Base-by-base conservation (phyloP, 1,140 invertebrate genomes). In the Eciton burchellii region DNA sequence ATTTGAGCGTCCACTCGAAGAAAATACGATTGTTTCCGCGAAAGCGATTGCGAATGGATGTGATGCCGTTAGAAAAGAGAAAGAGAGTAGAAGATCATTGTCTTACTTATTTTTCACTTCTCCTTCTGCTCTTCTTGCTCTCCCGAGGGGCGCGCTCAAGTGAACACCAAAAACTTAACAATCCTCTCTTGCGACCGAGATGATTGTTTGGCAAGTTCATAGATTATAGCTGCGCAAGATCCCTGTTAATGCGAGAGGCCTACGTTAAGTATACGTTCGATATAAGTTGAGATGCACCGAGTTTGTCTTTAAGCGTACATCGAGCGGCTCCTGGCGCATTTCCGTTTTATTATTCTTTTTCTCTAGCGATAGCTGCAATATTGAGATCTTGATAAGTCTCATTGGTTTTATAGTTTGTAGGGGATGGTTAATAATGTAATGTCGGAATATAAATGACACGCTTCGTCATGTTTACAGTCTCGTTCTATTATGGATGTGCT, bases 351-450 rank as follows among this genome's bases (percentile, higher is more conserved):
- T 76, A 35, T 65, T 62, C 8, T 24, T 49, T 73, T 9, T 56
- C 19, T 21, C 21, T 0, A 6, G 16, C 9, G 59, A 19, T 19
- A 63, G 14, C 2, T 3, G 47, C n/a, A 72, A 19, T 56, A 56
- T 56, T 21, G 12, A 3, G 47, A 12, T 8, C 5, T 12, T 76
- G 49, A 19, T 66, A 35, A 35, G 62, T 66, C 43, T 43, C 12
- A 24, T 79, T 29, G 26, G 12, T 68, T 54, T 62, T 77, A 77
- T 84, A 84, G 68, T 45, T 62, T n/a, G 11, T 84, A 85, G 45
- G 14, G 41, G 29, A 45, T 47, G 49, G 26, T 62, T 85, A 85
- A 49, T 52, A 70, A 81, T 59, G 41, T 47, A 81, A 72, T 41
- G 24, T 72, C 19, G 12, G n/a, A n/a, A 26, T 14, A 56, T 4